Conservation (phyloP, 2,113 vertebrate genomes). For the Coturnix japonica region DNA sequence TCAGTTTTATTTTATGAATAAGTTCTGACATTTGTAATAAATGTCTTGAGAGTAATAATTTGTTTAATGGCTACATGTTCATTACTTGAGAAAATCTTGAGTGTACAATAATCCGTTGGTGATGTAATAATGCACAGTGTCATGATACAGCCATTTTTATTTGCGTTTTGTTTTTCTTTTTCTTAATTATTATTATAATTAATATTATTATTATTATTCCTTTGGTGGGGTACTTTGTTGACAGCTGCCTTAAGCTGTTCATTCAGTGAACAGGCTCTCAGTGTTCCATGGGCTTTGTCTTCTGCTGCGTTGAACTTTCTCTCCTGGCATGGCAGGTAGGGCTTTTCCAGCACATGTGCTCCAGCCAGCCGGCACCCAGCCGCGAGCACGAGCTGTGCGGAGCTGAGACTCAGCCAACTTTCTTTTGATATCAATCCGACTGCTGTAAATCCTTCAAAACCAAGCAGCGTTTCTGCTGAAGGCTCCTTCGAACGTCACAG, state of each 20-base stretch:
- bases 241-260: constrained; percentile 76
- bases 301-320: constrained; percentile 54
- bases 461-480: constrained; percentile 29
- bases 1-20: constrained; percentile 82
- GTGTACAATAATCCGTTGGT: constrained; percentile 64
- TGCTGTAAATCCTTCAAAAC: constrained; percentile 19
- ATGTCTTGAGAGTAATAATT: constrained; percentile 84
- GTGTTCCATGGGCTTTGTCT: constrained; percentile 67
- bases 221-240: constrained; percentile 66
- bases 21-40: constrained; percentile 86
- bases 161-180: constrained; percentile 1
- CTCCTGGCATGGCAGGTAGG: constrained; percentile 42
- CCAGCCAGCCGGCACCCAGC: neutral
- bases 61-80: constrained; percentile 79
- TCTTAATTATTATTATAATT: neutral
- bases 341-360: neutral
- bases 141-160: constrained; percentile 33
- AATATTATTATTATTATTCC: neutral
- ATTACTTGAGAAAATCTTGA: constrained; percentile 77
- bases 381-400: neutral
- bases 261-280: constrained; percentile 72
- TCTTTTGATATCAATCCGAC: neutral
- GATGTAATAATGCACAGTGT: constrained; percentile 66
- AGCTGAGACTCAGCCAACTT: constrained; percentile 20
- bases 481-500: neutral